phyloP scores from a whole-genome alignment of 2,113 vertebrate species.

The Oreocharis arfaki region DNA sequence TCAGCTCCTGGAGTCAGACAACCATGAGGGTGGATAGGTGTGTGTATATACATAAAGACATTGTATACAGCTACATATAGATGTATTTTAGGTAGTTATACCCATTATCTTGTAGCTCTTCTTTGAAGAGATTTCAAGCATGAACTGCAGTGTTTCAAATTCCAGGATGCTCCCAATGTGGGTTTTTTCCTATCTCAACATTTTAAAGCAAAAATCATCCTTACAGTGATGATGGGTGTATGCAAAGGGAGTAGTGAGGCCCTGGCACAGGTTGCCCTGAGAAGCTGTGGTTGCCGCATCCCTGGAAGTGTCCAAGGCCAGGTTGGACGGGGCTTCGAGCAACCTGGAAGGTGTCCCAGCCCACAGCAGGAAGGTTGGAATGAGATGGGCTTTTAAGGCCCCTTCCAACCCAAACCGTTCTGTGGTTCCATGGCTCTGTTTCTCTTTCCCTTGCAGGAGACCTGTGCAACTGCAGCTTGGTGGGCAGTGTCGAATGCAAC shows the following conservation, averaged over 20 bases:
- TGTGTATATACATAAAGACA: not conserved
- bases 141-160: not conserved
- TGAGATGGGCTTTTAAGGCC: not conserved
- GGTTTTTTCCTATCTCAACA: not conserved
- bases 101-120: not conserved
- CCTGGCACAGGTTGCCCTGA: not conserved
- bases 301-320: not conserved
- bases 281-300: not conserved
- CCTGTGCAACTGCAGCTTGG: constrained; percentile 72
- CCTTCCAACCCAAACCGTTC: not conserved
- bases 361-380: fast-evolving
- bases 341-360: not conserved
- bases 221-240: fast-evolving
- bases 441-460: constrained; percentile 53
- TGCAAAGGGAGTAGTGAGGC: too few species aligned
- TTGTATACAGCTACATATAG: not conserved
- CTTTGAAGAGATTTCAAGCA: not conserved
- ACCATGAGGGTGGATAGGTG: not conserved
- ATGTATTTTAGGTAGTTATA: not conserved
- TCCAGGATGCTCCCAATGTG: not conserved
- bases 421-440: not conserved
- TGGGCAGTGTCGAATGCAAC: constrained; percentile 62
- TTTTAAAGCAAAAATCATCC: not conserved
- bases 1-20: not conserved
- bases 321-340: not conserved